A percentile compares a stretch with the other conserved stretches of the same genome.
These are phyloP conservation scores for Pimpla rufipes DNA, from an alignment of 2,888 invertebrate species.

Conservation along the genomic window DNA sequence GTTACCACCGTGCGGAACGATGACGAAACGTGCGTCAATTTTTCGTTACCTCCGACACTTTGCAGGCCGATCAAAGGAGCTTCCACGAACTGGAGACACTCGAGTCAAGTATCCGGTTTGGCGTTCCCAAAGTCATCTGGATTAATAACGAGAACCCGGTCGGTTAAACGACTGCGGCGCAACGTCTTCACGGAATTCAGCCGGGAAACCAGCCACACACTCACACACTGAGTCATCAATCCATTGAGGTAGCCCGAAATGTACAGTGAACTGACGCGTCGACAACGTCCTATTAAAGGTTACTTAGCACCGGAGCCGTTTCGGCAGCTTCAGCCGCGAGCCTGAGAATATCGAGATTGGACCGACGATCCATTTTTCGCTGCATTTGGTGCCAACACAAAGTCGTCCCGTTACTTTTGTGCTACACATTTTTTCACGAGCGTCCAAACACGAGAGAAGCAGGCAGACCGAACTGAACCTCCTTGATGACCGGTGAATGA, in stretches of 20 bases:
- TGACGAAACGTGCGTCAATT: too few species aligned
- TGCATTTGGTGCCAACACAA: conserved; percentile 22
- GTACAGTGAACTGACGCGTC: conserved; percentile 12
- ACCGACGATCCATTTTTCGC: conserved; percentile 47
- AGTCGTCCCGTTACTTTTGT: conserved; percentile 20
- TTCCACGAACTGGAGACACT: neutral
- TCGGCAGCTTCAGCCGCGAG: conserved; percentile 9
- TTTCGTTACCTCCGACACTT: too few species aligned
- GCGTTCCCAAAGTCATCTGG: conserved; percentile 9
- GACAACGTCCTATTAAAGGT: conserved; percentile 68
- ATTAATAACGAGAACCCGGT: neutral
- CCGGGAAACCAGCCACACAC: conserved; percentile 7
- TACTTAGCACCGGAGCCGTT: conserved; percentile 67
- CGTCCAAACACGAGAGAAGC: conserved; percentile 15
- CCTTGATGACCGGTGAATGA: conserved; percentile 68
- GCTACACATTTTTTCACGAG: conserved; percentile 20
- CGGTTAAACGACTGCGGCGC: too few species aligned
- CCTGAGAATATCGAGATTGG: conserved; percentile 44
- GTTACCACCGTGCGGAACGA: too few species aligned
- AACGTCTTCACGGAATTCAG: neutral
- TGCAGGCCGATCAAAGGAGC: too few species aligned
- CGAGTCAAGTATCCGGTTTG: neutral
- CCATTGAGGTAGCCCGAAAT: too few species aligned
- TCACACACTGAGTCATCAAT: neutral
- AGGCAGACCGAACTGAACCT: neutral